These are phyloP conservation scores for Agriopis leucophaearia DNA, from an alignment of 2,888 invertebrate genomes.

Conservation along the genomic window DNA sequence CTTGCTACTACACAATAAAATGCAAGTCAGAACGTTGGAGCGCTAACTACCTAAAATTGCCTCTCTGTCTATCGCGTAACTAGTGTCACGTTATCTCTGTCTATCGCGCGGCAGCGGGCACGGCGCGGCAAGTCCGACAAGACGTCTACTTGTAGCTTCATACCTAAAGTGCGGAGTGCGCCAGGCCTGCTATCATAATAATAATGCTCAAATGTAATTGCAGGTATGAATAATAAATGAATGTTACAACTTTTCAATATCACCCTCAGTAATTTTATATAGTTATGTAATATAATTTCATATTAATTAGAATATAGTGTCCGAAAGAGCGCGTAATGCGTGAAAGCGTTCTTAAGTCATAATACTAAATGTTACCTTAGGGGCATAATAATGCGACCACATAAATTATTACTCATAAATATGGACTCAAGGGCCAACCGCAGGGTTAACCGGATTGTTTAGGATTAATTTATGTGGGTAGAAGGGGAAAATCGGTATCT, in stretches of 20 bases:
- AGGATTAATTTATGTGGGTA: conserved; percentile 17
- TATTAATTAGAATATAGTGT: neutral
- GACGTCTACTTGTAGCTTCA: too few relatives aligned
- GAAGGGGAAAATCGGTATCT: neutral
- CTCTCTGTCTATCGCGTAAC: too few relatives aligned
- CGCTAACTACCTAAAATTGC: too few relatives aligned
- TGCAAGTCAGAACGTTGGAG: too few relatives aligned
- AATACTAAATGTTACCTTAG: conserved; percentile 17
- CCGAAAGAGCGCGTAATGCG: neutral
- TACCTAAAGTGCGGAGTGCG: too few relatives aligned
- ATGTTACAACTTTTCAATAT: neutral
- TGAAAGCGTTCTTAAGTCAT: conserved; percentile 1
- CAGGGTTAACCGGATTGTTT: conserved; percentile 10
- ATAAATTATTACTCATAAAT: conserved; percentile 18
- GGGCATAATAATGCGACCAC: conserved; percentile 22
- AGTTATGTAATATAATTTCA: neutral
- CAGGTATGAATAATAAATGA: too few relatives aligned
- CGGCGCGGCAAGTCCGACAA: too few relatives aligned
- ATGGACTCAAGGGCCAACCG: neutral
- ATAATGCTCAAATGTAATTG: too few relatives aligned
- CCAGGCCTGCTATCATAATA: too few relatives aligned
- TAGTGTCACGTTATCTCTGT: too few relatives aligned
- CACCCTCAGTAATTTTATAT: neutral
- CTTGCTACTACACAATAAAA: too few relatives aligned
- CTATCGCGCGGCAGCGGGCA: too few relatives aligned